Evolutionary conservation across 2,888 invertebrate species (phyloP).

Genomic region (Hirtodrosophila cameraria): DNA sequence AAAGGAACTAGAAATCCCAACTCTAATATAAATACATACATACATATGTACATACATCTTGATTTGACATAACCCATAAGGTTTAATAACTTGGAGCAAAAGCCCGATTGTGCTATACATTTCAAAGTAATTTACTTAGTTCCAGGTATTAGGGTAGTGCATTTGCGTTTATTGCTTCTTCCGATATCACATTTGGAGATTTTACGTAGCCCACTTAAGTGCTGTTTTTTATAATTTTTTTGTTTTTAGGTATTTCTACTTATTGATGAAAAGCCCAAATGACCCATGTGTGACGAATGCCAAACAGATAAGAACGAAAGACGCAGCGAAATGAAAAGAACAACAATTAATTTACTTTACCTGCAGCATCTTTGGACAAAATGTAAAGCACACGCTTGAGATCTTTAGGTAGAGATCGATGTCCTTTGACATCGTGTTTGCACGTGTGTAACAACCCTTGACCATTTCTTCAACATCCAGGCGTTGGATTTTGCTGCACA

Average conservation of each 20-base stretch:
- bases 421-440: constrained; percentile 14
- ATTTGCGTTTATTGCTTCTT: not conserved
- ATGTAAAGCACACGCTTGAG: constrained; percentile 5
- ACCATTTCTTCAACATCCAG: not conserved
- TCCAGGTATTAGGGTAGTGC: not conserved
- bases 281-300: constrained; percentile 30
- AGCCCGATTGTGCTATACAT: too few relatives aligned
- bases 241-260: not conserved
- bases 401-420: constrained; percentile 6
- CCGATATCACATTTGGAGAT: not conserved
- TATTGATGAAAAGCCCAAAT: constrained; percentile 24
- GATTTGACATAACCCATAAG: too few relatives aligned
- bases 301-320: constrained; percentile 17
- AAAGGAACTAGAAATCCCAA: too few relatives aligned
- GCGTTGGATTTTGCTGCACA: not conserved
- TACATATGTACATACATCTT: too few relatives aligned
- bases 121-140: too few relatives aligned
- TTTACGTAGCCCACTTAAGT: not conserved
- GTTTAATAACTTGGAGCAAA: too few relatives aligned
- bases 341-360: too few relatives aligned
- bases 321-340: not conserved
- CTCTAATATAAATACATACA: too few relatives aligned
- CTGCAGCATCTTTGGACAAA: not conserved
- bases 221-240: not conserved
- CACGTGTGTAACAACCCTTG: not conserved